A percentile compares a stretch with the other conserved stretches of the same genome.
Conservation (phyloP, 2,888 invertebrate species). For the Drosophila limbata region DNA sequence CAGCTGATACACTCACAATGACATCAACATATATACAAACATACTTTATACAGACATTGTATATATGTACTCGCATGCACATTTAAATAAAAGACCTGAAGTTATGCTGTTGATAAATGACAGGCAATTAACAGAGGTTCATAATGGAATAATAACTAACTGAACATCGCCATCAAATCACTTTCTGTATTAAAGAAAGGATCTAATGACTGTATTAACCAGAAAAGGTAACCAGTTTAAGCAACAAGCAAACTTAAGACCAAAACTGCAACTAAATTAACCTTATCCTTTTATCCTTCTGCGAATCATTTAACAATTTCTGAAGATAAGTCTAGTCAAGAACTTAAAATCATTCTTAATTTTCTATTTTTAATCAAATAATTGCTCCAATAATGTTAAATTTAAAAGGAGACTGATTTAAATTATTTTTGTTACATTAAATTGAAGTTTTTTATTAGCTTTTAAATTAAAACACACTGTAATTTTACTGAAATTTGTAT, state of each 20-base stretch:
- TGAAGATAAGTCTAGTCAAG: not conserved
- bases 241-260: not conserved
- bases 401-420: too few relatives aligned
- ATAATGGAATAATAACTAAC: not conserved
- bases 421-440: too few relatives aligned
- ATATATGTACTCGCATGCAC: not conserved
- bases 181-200: slow-evolving; percentile 23
- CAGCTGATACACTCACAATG: slow-evolving; percentile 52
- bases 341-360: too few relatives aligned
- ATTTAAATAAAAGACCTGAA: slow-evolving; percentile 32
- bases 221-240: not conserved
- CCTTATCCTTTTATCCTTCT: not conserved
- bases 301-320: not conserved
- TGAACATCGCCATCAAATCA: slow-evolving; percentile 38
- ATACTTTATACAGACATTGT: not conserved
- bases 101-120: slow-evolving; percentile 48
- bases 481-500: too few relatives aligned
- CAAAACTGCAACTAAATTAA: slow-evolving; percentile 2
- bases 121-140: slow-evolving; percentile 33
- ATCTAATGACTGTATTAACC: slow-evolving; percentile 10
- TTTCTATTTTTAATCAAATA: too few relatives aligned
- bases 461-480: too few relatives aligned
- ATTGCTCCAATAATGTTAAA: too few relatives aligned
- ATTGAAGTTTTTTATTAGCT: too few relatives aligned
- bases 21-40: slow-evolving; percentile 1